Evolutionary conservation across 2,797 vertebrate genomes (phyloP).

Genomic region (Trichosurus vulpecula): DNA sequence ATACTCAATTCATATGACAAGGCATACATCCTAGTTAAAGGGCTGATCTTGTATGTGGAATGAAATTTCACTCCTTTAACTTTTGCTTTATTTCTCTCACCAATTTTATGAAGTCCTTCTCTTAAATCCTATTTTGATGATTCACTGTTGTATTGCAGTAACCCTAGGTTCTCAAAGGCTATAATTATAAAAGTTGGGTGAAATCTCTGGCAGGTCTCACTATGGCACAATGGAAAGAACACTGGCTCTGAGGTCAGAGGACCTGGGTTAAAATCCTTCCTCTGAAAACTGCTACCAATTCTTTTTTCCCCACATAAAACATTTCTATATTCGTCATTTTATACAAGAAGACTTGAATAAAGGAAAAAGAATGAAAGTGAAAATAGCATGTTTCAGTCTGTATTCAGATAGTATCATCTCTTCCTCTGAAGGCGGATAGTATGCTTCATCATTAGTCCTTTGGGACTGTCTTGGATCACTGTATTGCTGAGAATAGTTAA

Average conservation of each 20-base stretch:
- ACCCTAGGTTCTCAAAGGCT: neutral
- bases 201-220: neutral
- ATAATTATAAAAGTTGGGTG: neutral
- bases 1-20: too few relatives aligned
- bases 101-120: neutral
- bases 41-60: neutral
- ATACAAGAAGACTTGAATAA: neutral
- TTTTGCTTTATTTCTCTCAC: neutral
- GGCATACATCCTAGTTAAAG: neutral
- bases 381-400: neutral
- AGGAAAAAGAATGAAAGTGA: neutral
- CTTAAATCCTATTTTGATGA: neutral
- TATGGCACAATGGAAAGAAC: neutral
- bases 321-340: neutral
- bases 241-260: neutral
- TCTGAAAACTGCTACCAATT: neutral
- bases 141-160: neutral
- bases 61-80: rapidly evolving
- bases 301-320: neutral
- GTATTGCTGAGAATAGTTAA: neutral
- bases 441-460: neutral
- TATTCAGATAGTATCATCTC: neutral
- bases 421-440: neutral
- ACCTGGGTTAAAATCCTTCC: neutral
- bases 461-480: neutral